These are phyloP conservation scores for Pollenia labialis DNA, from an alignment of 2,888 invertebrate genomes.

Conservation along the genomic window DNA sequence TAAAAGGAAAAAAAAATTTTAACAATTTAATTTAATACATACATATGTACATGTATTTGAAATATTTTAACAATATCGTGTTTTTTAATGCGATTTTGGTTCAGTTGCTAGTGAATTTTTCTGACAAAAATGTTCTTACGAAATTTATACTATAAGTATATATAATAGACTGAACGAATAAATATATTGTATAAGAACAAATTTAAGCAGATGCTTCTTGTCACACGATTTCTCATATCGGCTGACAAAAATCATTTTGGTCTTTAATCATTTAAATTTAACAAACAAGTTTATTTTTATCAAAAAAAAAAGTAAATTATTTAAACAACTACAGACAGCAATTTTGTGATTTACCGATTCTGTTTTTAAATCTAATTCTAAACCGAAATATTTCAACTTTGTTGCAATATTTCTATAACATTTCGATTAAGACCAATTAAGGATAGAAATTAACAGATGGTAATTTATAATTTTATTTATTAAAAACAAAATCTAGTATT, in stretches of 20 bases:
- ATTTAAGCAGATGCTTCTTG: slow-evolving; percentile 64
- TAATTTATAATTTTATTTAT: too few species aligned
- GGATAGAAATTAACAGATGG: too few species aligned
- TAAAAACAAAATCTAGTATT: too few species aligned
- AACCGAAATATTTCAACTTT: too few species aligned
- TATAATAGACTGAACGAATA: slow-evolving; percentile 3
- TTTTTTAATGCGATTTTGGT: slow-evolving; percentile 11
- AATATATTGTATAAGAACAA: slow-evolving; percentile 31
- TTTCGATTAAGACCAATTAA: too few species aligned
- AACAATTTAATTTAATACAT: not conserved
- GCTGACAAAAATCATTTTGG: slow-evolving; percentile 56
- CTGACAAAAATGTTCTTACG: slow-evolving; percentile 31
- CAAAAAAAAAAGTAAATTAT: slow-evolving; percentile 21
- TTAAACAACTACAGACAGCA: slow-evolving; percentile 2
- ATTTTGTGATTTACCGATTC: too few species aligned
- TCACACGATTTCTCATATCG: slow-evolving; percentile 68
- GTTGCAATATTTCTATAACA: too few species aligned
- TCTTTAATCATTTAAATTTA: slow-evolving; percentile 34
- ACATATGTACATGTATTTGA: not conserved
- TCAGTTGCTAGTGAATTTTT: slow-evolving; percentile 29
- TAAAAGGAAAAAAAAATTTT: not conserved
- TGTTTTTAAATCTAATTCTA: too few species aligned
- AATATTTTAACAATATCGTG: slow-evolving; percentile 10
- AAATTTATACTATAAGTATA: slow-evolving; percentile 21
- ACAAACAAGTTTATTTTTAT: slow-evolving; percentile 1